A percentile compares a stretch with the other conserved stretches of the same genome.
Conservation (phyloP, 2,113 vertebrate genomes). For the Petrocephalus zakoni region DNA sequence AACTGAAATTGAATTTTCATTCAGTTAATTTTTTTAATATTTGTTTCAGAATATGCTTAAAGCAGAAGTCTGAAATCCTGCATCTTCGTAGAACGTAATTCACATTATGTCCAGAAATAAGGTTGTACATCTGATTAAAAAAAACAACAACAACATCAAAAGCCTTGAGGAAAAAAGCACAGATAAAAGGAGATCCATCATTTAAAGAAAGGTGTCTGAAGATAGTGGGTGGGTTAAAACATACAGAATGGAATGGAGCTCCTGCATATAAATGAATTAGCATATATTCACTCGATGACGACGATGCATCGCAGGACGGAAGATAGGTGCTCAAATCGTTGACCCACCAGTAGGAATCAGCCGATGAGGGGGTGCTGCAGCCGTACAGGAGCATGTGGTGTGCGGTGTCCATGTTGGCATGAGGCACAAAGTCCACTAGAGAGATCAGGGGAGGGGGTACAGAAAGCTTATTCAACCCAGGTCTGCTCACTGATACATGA, state of each 20-base stretch:
- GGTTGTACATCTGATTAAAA: background rate
- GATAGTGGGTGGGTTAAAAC: background rate
- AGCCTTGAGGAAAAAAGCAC: background rate
- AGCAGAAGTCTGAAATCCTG: background rate
- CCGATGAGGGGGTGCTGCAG: conserved; percentile 78
- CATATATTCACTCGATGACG: background rate
- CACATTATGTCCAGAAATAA: background rate
- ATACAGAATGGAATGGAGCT: background rate
- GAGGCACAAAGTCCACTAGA: conserved; percentile 91
- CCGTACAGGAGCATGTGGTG: conserved; percentile 95
- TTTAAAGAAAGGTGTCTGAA: background rate
- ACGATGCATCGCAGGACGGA: background rate
- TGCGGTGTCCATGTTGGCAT: conserved; percentile 88
- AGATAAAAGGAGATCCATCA: background rate
- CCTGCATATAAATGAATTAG: background rate
- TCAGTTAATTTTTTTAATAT: background rate
- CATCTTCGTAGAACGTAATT: background rate
- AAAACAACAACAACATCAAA: background rate
- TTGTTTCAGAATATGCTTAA: background rate
- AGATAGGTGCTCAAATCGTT: conserved; percentile 15
- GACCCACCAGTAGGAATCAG: conserved; percentile 79
- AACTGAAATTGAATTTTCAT: background rate
- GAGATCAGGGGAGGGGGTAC: conserved; percentile 36
- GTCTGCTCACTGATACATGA: background rate
- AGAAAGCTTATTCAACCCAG: background rate